A percentile compares a stretch with the other conserved stretches of the same genome.
Conservation (phyloP, 2,888 invertebrate species). For the Spilarctia lutea region DNA sequence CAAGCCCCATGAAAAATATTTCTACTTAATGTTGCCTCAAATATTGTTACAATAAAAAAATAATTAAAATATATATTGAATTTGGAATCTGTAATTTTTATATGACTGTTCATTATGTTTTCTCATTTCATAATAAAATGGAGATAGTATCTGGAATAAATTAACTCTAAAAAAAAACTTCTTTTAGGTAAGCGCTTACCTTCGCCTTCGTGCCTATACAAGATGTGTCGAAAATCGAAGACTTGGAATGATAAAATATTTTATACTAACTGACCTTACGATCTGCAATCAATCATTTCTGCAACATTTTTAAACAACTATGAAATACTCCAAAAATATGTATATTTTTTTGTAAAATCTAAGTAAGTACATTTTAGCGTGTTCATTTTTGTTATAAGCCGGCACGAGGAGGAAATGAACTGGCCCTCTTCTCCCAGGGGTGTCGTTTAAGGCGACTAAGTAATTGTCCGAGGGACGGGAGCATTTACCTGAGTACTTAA, state of each 20-base stretch:
- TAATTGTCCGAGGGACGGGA: conserved; percentile 27
- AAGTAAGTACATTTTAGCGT: conserved; percentile 15
- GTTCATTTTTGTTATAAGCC: conserved; percentile 21
- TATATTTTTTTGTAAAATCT: background rate
- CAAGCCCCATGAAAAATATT: no score
- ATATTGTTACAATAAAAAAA: no score
- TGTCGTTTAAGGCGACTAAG: conserved; percentile 31
- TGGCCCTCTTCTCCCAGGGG: conserved; percentile 21
- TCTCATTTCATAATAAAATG: no score
- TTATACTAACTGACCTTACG: background rate
- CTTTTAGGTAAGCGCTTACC: background rate
- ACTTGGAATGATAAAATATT: background rate
- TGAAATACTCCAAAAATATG: background rate
- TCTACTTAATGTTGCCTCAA: no score
- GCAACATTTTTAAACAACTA: background rate
- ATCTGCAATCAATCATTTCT: background rate
- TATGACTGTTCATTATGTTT: no score
- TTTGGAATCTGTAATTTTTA: no score
- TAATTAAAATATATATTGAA: no score
- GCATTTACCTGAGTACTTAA: conserved; percentile 22
- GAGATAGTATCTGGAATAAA: no score
- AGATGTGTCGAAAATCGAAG: background rate
- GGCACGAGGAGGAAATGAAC: conserved; percentile 16
- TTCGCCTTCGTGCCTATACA: background rate
- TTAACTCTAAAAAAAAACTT: no score